Percentiles rank a stretch among this genome's conserved stretches.
phyloP scores from a whole-genome alignment of 1,140 invertebrate genomes.

The Diabrotica undecimpunctata region DNA sequence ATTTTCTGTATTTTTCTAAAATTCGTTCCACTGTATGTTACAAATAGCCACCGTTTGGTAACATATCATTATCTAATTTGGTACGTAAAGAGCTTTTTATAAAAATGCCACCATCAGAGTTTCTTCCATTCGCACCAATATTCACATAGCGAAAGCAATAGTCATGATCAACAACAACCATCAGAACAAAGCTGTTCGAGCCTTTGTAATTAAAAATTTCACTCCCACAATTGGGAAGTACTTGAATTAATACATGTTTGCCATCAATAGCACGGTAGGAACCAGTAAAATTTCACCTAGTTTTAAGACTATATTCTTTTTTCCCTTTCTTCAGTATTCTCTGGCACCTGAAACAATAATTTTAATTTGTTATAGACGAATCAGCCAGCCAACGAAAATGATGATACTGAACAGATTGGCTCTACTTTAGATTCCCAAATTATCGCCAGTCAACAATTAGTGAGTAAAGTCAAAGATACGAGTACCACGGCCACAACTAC shows the following conservation, averaged over 20 bases:
- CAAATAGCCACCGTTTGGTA: too few species aligned
- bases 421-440: not conserved
- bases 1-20: too few species aligned
- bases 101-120: too few species aligned
- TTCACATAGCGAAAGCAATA: too few species aligned
- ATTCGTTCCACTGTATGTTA: too few species aligned
- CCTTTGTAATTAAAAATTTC: not conserved
- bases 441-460: not conserved
- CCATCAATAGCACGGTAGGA: constrained; percentile 48
- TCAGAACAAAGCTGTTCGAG: too few species aligned
- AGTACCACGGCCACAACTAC: not conserved
- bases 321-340: constrained; percentile 1
- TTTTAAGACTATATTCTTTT: not conserved
- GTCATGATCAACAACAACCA: too few species aligned
- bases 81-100: too few species aligned
- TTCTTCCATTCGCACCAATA: too few species aligned
- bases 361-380: not conserved
- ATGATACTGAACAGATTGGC: too few species aligned
- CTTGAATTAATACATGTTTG: constrained; percentile 41
- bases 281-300: constrained; percentile 32
- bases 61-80: too few species aligned
- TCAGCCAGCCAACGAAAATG: not conserved
- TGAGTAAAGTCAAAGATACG: not conserved
- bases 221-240: constrained; percentile 40
- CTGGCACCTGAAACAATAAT: not conserved